Evolutionary conservation across 2,888 invertebrate species (phyloP).

Genomic region (Acrocyrtus sp.): DNA sequence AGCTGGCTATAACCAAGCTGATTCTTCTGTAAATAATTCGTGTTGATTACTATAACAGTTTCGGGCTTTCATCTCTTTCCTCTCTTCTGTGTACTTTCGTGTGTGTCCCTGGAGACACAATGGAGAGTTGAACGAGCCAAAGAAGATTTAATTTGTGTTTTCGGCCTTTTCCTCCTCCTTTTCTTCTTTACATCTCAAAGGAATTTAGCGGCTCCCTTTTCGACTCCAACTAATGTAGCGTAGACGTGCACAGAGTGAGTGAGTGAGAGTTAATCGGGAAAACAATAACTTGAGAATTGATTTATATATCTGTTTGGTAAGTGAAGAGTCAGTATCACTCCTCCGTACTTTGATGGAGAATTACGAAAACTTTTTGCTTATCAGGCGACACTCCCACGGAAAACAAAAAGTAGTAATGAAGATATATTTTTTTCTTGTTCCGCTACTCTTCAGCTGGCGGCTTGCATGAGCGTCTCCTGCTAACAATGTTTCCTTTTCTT

Average conservation of each 20-base stretch:
- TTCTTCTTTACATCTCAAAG: not conserved
- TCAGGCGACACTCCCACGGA: too few species aligned
- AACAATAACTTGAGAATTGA: too few species aligned
- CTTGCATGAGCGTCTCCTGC: not conserved
- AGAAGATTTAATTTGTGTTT: not conserved
- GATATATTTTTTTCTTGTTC: not conserved
- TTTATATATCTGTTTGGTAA: too few species aligned
- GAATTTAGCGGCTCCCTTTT: too few species aligned
- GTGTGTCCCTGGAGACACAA: not conserved
- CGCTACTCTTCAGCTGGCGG: slow-evolving; percentile 1
- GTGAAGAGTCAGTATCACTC: not conserved
- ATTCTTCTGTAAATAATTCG: not conserved
- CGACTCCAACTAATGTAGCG: too few species aligned
- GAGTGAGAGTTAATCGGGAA: too few species aligned
- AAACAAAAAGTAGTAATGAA: too few species aligned
- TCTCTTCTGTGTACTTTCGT: too few species aligned
- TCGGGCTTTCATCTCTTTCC: not conserved
- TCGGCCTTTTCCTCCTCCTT: not conserved
- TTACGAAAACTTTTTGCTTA: too few species aligned
- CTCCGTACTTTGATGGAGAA: not conserved
- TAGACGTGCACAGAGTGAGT: too few species aligned
- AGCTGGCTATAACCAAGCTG: too few species aligned
- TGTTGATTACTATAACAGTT: not conserved
- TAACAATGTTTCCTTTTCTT: not conserved
- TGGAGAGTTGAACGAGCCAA: too few species aligned